Base-by-base conservation (phyloP, 1,140 invertebrate species). In the Ceratina japonica region DNA sequence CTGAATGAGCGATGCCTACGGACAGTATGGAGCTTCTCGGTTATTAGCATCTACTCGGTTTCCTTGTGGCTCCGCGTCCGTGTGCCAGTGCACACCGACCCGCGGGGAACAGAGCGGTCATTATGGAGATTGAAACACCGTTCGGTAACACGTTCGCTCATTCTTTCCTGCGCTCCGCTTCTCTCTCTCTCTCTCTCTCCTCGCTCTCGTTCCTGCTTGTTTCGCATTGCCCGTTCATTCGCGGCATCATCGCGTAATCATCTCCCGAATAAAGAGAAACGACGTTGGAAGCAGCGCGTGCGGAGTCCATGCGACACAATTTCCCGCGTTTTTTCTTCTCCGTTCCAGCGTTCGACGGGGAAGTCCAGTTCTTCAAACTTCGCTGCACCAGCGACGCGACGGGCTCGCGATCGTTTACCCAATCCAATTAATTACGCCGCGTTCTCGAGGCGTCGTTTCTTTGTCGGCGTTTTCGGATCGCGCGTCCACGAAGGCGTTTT, bases 61-160 rank as follows among this genome's bases (percentile, higher is more conserved):
- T 80, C 76, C 62, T 73, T 77, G 75, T 80, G 69, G 37, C 54
- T n/a, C 61, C 4, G 62, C 20, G 5, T 79, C 77, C 70, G 1
- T 73, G 77, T 70, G 70, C 20, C 37, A 69, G 71, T 64, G 62
- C 79, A 77, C 83, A 77, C 56, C 13, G 58, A 56, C 70, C 70
- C 75, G 79, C 62, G 77, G 76, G 70, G 81, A 84, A 75, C 80
- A 80, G 75, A 81, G 68, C 87, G 89, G 89, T 90, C 88, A 90
- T 90, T 89, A 90, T 88, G 89, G 79, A 90, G 89, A 90, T 90
- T 90, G 89, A 89, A 90, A 90, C 78, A 81, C 75, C 79, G 81
- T 86, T 81, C 85, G 83, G 82, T 78, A 86, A 88, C 84, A 79
- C 81, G 82, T 84, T 85, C 73, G 74, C 49, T 76, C 61, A 58